Base-by-base conservation (phyloP, 1,140 invertebrate species). In the Trichonephila inaurata region DNA sequence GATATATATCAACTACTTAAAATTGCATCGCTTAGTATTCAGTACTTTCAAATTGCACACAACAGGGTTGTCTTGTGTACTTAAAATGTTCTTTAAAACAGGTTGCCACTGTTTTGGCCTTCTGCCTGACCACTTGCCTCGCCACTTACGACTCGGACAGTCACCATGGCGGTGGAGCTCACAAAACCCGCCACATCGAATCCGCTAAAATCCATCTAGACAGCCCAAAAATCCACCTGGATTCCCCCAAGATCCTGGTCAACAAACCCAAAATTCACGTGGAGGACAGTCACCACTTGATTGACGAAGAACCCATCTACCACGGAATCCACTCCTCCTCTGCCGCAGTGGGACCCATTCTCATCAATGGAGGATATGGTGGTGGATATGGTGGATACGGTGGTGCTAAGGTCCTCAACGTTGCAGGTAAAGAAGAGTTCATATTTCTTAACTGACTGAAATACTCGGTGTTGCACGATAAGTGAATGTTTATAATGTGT, bases 151-250 rank as follows among this genome's bases (percentile, higher is more conserved):
- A 61, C 0, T 60, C 24, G 12, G 24, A 82, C 2, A 12, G 2
- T 3, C 62, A 89, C 8, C 16, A 60, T 19, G 28, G 33, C 58
- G 18, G 64, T n/a, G 44, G 44, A 1, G 10, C 24, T 7, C 33
- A 18, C 66, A 51, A 77, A 18, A 18, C 21, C 0, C 7, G 12
- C 0, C 66, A 90, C 24, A 21, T 66, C 8, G 66, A 81, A 14
- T 77, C 66, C 0, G 44, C 62, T 3, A 90, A 89, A 7, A 77
- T 92, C 40, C 90, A 92, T 28, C 10, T 92, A 24, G 90, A 92
- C 19, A 44, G 7, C 4, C 82, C 90, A n/a, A 64, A 24, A 1
- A 92, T 92, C 18, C 90, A 92, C 24, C 19, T 92, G 81, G 90
- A 92, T 51, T 61, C 44, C 0, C 81, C 90, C 7, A 92, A 92